Conservation (phyloP, 2,797 vertebrate genomes). For the Phyllotis vaccarum region DNA sequence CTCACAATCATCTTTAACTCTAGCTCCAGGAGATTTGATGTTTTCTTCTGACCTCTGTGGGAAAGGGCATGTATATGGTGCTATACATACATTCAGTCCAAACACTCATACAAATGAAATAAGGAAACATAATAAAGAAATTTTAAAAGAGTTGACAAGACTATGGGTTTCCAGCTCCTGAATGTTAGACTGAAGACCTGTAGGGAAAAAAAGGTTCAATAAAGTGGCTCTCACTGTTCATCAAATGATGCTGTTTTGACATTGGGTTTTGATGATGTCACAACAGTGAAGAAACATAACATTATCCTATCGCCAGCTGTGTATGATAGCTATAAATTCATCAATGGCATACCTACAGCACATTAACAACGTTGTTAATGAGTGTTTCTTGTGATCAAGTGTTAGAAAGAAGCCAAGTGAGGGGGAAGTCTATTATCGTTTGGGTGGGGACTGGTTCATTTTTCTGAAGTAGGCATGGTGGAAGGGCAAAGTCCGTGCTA, state of each 20-base stretch:
- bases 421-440: background rate
- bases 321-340: background rate
- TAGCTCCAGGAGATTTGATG: background rate
- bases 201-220: too few relatives aligned
- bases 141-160: background rate
- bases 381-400: background rate
- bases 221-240: background rate
- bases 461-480: background rate
- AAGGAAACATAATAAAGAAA: background rate
- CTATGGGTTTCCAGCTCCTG: background rate
- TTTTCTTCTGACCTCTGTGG: background rate
- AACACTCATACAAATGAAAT: background rate
- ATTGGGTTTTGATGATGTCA: background rate
- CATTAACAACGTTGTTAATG: background rate
- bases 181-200: background rate
- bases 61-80: background rate
- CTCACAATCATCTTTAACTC: background rate
- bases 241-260: background rate
- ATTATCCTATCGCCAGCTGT: background rate
- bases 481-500: background rate
- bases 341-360: background rate
- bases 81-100: background rate
- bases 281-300: background rate
- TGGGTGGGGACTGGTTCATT: background rate
- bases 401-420: background rate